Evolutionary conservation across 1,140 invertebrate genomes (phyloP).

Genomic region (Linepithema humile): DNA sequence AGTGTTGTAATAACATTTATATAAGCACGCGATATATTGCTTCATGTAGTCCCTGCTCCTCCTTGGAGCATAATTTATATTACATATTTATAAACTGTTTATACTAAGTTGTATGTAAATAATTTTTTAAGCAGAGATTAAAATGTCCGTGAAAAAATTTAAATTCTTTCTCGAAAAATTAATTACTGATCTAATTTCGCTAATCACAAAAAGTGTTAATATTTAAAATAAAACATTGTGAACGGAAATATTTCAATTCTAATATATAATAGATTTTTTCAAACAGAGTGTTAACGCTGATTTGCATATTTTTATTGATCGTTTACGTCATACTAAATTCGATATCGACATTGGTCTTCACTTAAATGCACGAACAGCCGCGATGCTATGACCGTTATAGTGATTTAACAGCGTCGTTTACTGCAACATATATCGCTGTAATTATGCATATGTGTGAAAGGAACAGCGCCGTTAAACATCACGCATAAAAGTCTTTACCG

Average conservation of each 20-base stretch:
- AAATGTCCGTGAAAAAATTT: not conserved
- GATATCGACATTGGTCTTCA: slow-evolving; percentile 44
- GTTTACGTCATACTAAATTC: not conserved
- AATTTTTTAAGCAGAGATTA: not conserved
- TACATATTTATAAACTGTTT: too few species aligned
- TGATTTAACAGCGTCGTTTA: slow-evolving; percentile 45
- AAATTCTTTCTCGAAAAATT: not conserved
- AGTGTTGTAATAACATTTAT: slow-evolving; percentile 5
- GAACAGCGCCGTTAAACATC: slow-evolving; percentile 23
- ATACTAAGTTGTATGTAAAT: not conserved
- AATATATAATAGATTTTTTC: too few species aligned
- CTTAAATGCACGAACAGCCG: slow-evolving; percentile 16
- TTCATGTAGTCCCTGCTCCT: not conserved
- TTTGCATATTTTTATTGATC: slow-evolving; percentile 38
- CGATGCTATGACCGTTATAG: slow-evolving; percentile 21
- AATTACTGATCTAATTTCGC: not conserved
- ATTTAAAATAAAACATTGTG: not conserved
- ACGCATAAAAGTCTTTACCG: slow-evolving; percentile 46
- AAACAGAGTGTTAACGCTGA: not conserved
- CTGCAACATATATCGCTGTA: slow-evolving; percentile 10
- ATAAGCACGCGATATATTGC: not conserved
- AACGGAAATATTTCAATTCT: not conserved
- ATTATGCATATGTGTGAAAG: slow-evolving; percentile 25
- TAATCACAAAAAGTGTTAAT: not conserved
- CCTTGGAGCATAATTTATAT: not conserved